These are phyloP conservation scores for Muntiacus muntjak DNA, from an alignment of 2,113 vertebrate genomes.

Conservation along the genomic window DNA sequence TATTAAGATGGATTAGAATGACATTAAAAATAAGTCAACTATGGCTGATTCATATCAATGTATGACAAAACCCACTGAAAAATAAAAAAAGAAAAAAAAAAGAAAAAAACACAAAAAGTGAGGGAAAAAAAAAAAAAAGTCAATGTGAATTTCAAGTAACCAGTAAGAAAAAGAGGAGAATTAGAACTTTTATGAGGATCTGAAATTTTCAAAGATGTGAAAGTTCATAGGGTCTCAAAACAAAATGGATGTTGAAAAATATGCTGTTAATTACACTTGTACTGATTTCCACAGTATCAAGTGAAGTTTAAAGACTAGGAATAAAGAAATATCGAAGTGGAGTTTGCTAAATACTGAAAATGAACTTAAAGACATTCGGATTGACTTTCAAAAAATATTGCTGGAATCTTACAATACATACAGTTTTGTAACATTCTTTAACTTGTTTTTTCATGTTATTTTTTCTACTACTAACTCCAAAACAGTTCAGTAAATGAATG, in stretches of 20 bases:
- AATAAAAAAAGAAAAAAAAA: too few species aligned
- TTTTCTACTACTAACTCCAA: not conserved
- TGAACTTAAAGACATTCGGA: not conserved
- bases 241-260: not conserved
- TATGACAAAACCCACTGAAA: too few species aligned
- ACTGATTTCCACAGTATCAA: not conserved
- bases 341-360: not conserved
- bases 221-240: not conserved
- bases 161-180: not conserved
- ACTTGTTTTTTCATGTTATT: not conserved
- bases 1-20: not conserved
- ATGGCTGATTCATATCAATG: too few species aligned
- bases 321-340: not conserved
- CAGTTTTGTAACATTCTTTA: not conserved
- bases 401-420: not conserved
- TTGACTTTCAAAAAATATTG: not conserved
- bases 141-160: not conserved
- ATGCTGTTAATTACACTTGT: not conserved
- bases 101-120: too few species aligned
- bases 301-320: not conserved
- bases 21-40: not conserved
- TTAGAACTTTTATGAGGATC: not conserved
- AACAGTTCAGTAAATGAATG: not conserved
- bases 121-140: not conserved
- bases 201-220: not conserved